Evolutionary conservation across 2,113 vertebrate species (phyloP).

Genomic region (Plotosus lineatus): DNA sequence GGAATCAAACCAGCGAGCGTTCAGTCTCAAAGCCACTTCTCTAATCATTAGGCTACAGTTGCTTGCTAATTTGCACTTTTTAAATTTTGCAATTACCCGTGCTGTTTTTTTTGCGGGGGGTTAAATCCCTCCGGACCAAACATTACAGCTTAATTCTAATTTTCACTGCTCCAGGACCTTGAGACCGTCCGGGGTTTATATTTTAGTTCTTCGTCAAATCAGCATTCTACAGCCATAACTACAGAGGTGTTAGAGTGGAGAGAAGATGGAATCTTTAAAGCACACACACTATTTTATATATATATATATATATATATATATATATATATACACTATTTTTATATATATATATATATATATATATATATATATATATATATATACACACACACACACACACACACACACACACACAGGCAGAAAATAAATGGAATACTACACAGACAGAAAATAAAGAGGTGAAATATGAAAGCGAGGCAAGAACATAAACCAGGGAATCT

Average conservation of each 20-base stretch:
- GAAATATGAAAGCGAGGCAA: constrained; percentile 16
- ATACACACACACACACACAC: neutral
- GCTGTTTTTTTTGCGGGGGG: too few relatives aligned
- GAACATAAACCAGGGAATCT: neutral
- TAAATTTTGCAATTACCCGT: too few relatives aligned
- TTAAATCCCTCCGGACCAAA: neutral
- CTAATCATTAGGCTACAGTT: too few relatives aligned
- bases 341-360: neutral
- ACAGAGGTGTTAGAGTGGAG: constrained; percentile 12
- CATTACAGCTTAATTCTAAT: neutral
- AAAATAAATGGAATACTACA: neutral
- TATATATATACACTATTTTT: neutral
- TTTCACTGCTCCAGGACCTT: neutral
- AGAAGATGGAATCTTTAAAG: neutral
- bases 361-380: neutral
- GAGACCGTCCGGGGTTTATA: neutral
- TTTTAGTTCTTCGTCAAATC: neutral
- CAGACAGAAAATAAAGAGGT: constrained; percentile 16
- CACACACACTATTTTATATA: too few relatives aligned
- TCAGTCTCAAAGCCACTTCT: too few relatives aligned
- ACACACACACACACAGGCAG: neutral
- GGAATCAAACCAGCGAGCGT: too few relatives aligned
- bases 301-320: neutral
- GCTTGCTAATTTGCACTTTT: too few relatives aligned
- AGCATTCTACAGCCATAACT: neutral